Conservation (phyloP, 2,797 vertebrate species). For the Rhinichthys osculus region DNA sequence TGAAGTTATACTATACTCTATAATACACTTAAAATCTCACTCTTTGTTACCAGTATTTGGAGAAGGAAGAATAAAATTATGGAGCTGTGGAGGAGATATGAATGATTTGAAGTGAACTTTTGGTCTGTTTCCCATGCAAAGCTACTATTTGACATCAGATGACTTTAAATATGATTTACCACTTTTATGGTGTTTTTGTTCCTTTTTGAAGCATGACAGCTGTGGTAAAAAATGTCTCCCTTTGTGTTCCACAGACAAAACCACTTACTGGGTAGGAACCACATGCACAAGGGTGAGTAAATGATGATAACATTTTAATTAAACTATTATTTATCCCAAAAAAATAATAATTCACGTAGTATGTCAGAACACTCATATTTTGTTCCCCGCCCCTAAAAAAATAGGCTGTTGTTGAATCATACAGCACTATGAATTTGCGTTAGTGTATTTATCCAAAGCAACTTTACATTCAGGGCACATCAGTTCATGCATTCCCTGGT, state of each 20-base stretch:
- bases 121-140: not conserved
- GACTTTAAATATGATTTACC: not conserved
- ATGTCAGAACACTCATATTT: not conserved
- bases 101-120: not conserved
- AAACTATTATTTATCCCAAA: too few relatives aligned
- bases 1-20: not conserved
- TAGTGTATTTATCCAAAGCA: not conserved
- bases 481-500: not conserved
- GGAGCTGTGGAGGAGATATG: not conserved
- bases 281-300: not conserved
- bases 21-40: not conserved
- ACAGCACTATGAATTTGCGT: not conserved
- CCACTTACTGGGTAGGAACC: not conserved
- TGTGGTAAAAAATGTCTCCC: not conserved
- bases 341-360: not conserved
- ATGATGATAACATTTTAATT: not conserved
- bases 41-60: not conserved
- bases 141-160: not conserved
- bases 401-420: not conserved
- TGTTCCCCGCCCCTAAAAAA: not conserved
- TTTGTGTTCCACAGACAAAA: slow-evolving; percentile 4
- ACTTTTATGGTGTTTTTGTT: not conserved
- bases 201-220: not conserved
- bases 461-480: not conserved
- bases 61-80: not conserved